Evolutionary conservation across 2,797 vertebrate species (phyloP).

Genomic region (Leptodactylus fallax): DNA sequence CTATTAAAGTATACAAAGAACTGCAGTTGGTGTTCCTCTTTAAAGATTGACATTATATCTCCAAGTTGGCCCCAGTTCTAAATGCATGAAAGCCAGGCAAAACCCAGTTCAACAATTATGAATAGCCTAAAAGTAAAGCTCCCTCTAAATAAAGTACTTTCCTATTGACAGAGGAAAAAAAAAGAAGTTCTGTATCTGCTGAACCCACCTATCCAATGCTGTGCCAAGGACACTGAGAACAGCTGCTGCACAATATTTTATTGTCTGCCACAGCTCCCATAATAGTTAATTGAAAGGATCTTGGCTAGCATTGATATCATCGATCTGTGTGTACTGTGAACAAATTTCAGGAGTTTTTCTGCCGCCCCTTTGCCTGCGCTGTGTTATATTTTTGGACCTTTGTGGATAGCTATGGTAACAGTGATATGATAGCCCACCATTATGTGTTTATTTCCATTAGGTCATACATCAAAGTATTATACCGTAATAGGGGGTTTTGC

Average conservation of each 20-base stretch:
- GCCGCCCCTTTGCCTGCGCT: neutral
- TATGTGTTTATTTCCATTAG: too few relatives aligned
- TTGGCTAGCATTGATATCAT: neutral
- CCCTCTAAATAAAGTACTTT: too few relatives aligned
- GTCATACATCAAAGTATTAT: neutral
- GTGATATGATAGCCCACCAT: neutral
- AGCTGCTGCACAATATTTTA: neutral
- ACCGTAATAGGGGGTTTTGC: neutral
- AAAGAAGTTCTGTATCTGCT: neutral
- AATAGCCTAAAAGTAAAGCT: too few relatives aligned
- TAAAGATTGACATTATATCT: too few relatives aligned
- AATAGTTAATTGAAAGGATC: constrained; percentile 2
- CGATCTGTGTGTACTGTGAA: neutral
- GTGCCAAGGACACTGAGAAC: neutral
- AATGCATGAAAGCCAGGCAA: too few relatives aligned
- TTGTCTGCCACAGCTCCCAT: neutral
- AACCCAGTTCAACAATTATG: too few relatives aligned
- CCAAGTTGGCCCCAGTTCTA: too few relatives aligned
- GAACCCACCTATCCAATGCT: neutral
- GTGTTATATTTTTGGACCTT: neutral
- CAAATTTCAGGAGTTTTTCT: neutral
- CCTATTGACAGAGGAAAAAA: too few relatives aligned
- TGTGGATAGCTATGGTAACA: neutral
- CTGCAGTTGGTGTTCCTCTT: too few relatives aligned
- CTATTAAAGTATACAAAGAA: too few relatives aligned